These are phyloP conservation scores for Matsumyia berberina DNA, from an alignment of 2,888 invertebrate species.

Conservation along the genomic window DNA sequence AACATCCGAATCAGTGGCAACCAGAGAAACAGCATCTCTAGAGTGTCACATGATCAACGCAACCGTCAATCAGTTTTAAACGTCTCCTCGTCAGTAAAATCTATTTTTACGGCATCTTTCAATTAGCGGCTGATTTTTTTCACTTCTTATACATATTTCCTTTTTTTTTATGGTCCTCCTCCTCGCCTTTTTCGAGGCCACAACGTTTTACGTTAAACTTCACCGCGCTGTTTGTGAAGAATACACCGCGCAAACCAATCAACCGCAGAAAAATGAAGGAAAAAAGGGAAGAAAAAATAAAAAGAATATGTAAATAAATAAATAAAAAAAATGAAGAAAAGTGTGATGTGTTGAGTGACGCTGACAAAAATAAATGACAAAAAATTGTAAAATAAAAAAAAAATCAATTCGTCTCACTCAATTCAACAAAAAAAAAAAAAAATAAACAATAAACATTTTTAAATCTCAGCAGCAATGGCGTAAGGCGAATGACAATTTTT, in stretches of 20 bases:
- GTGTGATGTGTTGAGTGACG: background rate
- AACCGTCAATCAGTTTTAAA: constrained; percentile 66
- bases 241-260: constrained; percentile 5
- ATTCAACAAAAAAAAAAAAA: constrained; percentile 16
- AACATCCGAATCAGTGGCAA: constrained; percentile 5
- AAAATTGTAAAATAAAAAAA: background rate
- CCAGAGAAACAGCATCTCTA: constrained; percentile 8
- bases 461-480: constrained; percentile 23
- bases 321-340: constrained; percentile 11
- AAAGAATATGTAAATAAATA: constrained; percentile 21
- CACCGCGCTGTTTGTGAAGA: background rate
- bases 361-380: constrained; percentile 16
- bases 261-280: constrained; percentile 12
- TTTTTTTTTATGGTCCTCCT: constrained; percentile 32
- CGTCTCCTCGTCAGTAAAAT: constrained; percentile 54
- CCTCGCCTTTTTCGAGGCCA: constrained; percentile 17
- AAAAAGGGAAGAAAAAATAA: background rate
- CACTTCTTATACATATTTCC: background rate
- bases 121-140: constrained; percentile 57
- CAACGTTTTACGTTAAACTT: constrained; percentile 5
- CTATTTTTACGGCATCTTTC: constrained; percentile 72
- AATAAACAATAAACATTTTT: constrained; percentile 43
- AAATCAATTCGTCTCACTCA: constrained; percentile 33
- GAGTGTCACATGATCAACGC: constrained; percentile 59
- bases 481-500: constrained; percentile 24